Evolutionary conservation across 2,797 vertebrate genomes (phyloP).

Genomic region (Natrix natrix): DNA sequence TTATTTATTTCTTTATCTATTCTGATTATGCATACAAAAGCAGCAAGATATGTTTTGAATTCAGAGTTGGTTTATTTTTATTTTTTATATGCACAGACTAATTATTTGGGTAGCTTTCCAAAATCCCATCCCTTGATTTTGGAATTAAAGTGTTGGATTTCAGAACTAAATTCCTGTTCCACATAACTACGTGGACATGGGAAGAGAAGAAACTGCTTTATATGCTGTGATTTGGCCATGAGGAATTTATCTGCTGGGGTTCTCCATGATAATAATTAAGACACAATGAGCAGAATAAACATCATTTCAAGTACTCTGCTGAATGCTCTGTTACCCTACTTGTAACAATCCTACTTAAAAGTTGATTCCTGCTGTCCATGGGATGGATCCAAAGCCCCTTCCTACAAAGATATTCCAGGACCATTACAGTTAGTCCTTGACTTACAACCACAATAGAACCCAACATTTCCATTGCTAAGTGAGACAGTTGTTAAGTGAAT

Average conservation of each 20-base stretch:
- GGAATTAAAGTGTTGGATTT: neutral
- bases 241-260: neutral
- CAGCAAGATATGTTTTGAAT: neutral
- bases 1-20: neutral
- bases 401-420: neutral
- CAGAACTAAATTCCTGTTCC: neutral
- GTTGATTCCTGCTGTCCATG: neutral
- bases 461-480: neutral
- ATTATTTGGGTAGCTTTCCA: neutral
- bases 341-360: neutral
- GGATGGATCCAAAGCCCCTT: neutral
- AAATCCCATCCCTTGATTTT: neutral
- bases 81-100: neutral
- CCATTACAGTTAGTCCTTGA: neutral
- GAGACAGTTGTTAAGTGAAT: neutral
- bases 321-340: neutral
- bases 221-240: neutral
- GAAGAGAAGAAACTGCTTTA: neutral
- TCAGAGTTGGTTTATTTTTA: neutral
- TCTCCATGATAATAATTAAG: neutral
- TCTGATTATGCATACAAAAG: neutral
- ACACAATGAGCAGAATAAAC: neutral
- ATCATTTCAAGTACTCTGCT: neutral
- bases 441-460: neutral
- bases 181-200: neutral